These are phyloP conservation scores for Oostethus manadensis DNA, from an alignment of 2,113 vertebrate species.

Conservation along the genomic window DNA sequence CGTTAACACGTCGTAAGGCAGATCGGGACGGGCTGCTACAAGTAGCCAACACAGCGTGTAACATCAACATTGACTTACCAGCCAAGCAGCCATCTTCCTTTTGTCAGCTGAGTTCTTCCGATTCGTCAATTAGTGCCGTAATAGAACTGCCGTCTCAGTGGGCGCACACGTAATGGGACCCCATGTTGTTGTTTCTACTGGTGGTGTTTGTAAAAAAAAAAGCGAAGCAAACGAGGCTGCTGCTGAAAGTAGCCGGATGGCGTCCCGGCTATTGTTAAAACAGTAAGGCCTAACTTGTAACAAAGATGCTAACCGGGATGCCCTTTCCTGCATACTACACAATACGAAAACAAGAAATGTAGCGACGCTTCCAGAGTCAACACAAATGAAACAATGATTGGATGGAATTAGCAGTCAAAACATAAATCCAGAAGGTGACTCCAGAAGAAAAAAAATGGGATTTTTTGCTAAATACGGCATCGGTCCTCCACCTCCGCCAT, in stretches of 20 bases:
- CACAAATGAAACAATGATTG: background rate
- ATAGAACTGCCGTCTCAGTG: constrained; percentile 44
- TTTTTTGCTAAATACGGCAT: constrained; percentile 48
- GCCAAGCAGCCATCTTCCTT: constrained; percentile 81
- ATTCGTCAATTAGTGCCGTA: constrained; percentile 26
- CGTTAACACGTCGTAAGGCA: no score
- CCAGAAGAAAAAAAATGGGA: constrained; percentile 54
- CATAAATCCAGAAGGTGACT: constrained; percentile 43
- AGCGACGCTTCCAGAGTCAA: constrained; percentile 21
- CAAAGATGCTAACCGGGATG: constrained; percentile 64
- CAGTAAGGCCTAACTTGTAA: constrained; percentile 72
- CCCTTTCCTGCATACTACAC: constrained; percentile 57
- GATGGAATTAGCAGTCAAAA: constrained; percentile 17
- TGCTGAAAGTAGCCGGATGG: constrained; percentile 40
- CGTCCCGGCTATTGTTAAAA: constrained; percentile 75
- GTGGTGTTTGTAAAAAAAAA: no score
- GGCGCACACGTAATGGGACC: constrained; percentile 11
- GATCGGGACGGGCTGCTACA: no score
- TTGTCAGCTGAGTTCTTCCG: constrained; percentile 55
- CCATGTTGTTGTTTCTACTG: constrained; percentile 27
- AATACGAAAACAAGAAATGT: constrained; percentile 34
- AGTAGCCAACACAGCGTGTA: no score
- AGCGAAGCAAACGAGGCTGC: background rate
- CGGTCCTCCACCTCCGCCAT: constrained; percentile 71
- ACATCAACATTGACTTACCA: constrained; percentile 69